phyloP scores from a whole-genome alignment of 2,888 invertebrate genomes.

The Bombyx huttoni region DNA sequence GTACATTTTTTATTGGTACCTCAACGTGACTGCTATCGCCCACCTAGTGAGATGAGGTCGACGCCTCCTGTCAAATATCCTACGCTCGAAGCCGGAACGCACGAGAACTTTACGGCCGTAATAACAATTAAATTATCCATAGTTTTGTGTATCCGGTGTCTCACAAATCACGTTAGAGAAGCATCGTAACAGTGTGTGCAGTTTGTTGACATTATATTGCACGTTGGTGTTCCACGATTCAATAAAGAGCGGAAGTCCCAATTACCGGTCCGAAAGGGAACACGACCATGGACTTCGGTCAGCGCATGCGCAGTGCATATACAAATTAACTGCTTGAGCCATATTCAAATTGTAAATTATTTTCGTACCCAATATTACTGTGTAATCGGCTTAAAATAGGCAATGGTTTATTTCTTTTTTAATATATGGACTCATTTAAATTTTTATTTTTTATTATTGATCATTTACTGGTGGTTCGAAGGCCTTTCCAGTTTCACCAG shows the following conservation, averaged over 20 bases:
- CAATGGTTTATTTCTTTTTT: too few relatives aligned
- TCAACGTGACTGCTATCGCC: too few relatives aligned
- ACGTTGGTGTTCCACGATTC: slow-evolving; percentile 14
- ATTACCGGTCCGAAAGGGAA: slow-evolving; percentile 25
- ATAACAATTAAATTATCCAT: neutral
- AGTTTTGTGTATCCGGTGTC: neutral
- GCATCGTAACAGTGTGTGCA: neutral
- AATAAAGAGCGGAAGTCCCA: slow-evolving; percentile 23
- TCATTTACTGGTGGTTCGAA: too few relatives aligned
- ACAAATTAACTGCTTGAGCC: slow-evolving; percentile 4
- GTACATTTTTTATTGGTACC: too few relatives aligned
- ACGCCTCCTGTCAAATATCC: too few relatives aligned
- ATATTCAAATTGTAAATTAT: too few relatives aligned
- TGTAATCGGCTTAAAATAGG: too few relatives aligned
- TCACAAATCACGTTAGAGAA: neutral
- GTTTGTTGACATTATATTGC: slow-evolving; percentile 1
- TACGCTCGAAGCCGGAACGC: neutral
- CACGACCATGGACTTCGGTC: slow-evolving; percentile 8
- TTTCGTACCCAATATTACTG: too few relatives aligned
- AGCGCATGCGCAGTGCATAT: slow-evolving; percentile 8
- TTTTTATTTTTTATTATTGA: too few relatives aligned
- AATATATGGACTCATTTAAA: too few relatives aligned
- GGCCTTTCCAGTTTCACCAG: too few relatives aligned
- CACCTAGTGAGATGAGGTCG: too few relatives aligned
- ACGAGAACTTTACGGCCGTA: neutral